Evolutionary conservation across 1,140 invertebrate genomes (phyloP).

Genomic region (Pollicipes pollicipes): DNA sequence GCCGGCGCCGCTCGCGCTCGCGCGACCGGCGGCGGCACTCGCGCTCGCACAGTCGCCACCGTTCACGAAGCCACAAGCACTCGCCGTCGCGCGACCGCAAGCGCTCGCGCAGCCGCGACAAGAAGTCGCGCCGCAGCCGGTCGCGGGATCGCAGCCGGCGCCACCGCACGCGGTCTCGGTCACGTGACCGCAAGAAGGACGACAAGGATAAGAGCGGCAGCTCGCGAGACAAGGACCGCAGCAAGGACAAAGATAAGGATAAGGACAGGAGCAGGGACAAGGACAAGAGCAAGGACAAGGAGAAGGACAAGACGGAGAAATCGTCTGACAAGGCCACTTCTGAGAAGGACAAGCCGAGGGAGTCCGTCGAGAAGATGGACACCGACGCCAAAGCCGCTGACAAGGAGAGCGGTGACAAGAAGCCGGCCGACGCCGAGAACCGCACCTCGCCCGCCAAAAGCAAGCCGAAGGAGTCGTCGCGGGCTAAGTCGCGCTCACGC

Average conservation of each 20-base stretch:
- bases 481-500: too few relatives aligned
- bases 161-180: conserved; percentile 16
- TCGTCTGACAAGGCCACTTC: not conserved
- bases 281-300: conserved; percentile 10
- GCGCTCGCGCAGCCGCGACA: conserved; percentile 7
- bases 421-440: too few relatives aligned
- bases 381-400: too few relatives aligned
- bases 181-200: conserved; percentile 9
- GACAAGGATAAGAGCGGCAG: conserved; percentile 8
- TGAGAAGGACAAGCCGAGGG: not conserved
- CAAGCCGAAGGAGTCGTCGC: too few relatives aligned
- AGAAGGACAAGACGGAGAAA: conserved; percentile 11
- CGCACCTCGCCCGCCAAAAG: too few relatives aligned
- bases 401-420: too few relatives aligned
- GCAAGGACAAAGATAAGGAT: conserved; percentile 11
- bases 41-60: not conserved
- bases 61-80: not conserved
- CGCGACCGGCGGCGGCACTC: not conserved
- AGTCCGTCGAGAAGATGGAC: too few relatives aligned
- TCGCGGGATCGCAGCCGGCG: conserved; percentile 13
- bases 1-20: conserved; percentile 1
- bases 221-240: conserved; percentile 8
- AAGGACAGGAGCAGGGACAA: conserved; percentile 12
- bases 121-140: conserved; percentile 12
- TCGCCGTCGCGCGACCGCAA: not conserved